phyloP scores from a whole-genome alignment of 2,113 vertebrate genomes.

The Nothobranchius kuhntae region DNA sequence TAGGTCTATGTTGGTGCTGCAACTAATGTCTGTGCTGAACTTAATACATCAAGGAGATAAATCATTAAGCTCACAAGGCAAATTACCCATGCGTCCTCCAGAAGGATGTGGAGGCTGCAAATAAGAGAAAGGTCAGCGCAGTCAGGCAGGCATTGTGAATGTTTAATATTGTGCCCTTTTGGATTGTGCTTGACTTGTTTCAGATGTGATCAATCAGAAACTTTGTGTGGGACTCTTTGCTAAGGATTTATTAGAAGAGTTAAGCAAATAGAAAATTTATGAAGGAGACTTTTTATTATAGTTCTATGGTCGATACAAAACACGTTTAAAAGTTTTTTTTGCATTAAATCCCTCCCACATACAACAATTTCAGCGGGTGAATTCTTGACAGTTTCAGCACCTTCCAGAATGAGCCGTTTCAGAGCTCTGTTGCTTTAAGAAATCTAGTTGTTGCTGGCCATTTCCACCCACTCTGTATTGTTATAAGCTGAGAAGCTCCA shows the following conservation, averaged over 20 bases:
- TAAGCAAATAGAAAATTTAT: too few species aligned
- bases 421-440: too few species aligned
- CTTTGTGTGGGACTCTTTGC: conserved; percentile 31
- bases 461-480: too few species aligned
- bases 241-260: conserved; percentile 11
- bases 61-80: conserved; percentile 59
- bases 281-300: too few species aligned
- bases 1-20: conserved; percentile 49
- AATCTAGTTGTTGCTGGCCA: too few species aligned
- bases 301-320: too few species aligned
- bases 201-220: conserved; percentile 49
- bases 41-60: conserved; percentile 58
- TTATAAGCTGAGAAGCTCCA: too few species aligned
- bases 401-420: too few species aligned
- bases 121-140: conserved; percentile 67
- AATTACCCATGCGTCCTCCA: conserved; percentile 62
- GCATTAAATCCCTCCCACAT: too few species aligned
- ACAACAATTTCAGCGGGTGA: too few species aligned
- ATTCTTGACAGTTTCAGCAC: too few species aligned
- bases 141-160: conserved; percentile 51
- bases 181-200: conserved; percentile 37
- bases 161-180: conserved; percentile 70
- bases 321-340: too few species aligned
- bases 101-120: conserved; percentile 54
- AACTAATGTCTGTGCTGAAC: conserved; percentile 52